Percentiles rank a stretch among this genome's conserved stretches.
These are phyloP conservation scores for Nomada lathburiana DNA, from an alignment of 2,888 invertebrate genomes.

Conservation along the genomic window DNA sequence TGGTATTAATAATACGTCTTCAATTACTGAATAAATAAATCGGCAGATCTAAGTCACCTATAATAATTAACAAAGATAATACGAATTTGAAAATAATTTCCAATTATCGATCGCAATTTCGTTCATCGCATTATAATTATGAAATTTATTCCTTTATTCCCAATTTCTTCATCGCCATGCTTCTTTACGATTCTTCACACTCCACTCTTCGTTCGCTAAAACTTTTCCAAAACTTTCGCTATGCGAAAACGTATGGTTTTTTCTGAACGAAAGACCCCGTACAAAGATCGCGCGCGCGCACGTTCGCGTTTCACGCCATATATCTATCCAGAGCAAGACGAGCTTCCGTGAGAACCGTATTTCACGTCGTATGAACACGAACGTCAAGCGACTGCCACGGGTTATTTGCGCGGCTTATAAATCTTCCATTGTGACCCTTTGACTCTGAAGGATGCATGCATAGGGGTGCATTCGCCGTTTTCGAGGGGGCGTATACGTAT, in stretches of 20 bases:
- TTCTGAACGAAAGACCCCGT: neutral
- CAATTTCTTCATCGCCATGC: too few species aligned
- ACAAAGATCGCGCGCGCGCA: neutral
- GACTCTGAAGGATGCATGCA: slow-evolving; percentile 5
- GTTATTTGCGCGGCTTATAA: slow-evolving; percentile 44
- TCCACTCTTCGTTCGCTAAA: too few species aligned
- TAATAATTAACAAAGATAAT: too few species aligned
- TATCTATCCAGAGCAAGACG: slow-evolving; percentile 12
- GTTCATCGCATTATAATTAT: too few species aligned
- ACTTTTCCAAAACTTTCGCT: neutral
- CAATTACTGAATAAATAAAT: too few species aligned
- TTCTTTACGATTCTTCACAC: too few species aligned
- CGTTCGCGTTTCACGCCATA: slow-evolving; percentile 7
- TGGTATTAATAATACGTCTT: too few species aligned
- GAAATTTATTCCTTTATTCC: too few species aligned
- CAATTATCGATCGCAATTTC: too few species aligned
- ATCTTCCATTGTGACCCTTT: slow-evolving; percentile 29
- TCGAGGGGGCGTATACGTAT: neutral
- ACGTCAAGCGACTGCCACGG: slow-evolving; percentile 17
- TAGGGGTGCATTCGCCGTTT: neutral
- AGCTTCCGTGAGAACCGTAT: slow-evolving; percentile 14
- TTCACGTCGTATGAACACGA: slow-evolving; percentile 35
- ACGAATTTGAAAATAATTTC: too few species aligned
- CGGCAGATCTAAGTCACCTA: too few species aligned
- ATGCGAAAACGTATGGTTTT: slow-evolving; percentile 7